phyloP scores from a whole-genome alignment of 1,140 invertebrate species.

The Anastrepha obliqua region DNA sequence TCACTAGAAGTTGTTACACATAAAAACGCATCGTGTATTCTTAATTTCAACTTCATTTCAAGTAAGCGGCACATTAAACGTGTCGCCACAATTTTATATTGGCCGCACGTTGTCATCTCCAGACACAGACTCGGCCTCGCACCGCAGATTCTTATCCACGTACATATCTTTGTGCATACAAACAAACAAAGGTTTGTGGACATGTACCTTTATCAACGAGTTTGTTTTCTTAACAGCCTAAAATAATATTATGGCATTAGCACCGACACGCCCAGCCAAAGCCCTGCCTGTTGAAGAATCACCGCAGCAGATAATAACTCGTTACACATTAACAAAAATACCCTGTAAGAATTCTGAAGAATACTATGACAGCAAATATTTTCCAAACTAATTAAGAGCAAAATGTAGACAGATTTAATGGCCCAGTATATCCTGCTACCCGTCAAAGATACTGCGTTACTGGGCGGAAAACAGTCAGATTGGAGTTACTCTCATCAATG shows the following conservation, averaged over 20 bases:
- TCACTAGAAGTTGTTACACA: constrained; percentile 56
- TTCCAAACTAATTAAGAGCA: too few species aligned
- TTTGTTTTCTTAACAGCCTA: background rate
- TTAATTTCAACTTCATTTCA: constrained; percentile 26
- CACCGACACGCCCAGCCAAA: background rate
- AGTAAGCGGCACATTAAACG: constrained; percentile 42
- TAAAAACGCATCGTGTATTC: constrained; percentile 57
- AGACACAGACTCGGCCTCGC: background rate
- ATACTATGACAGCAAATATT: too few species aligned
- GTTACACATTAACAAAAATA: too few species aligned
- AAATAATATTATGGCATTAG: background rate
- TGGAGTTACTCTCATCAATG: too few species aligned
- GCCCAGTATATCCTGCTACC: too few species aligned
- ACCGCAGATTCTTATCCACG: constrained; percentile 8
- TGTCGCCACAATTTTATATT: constrained; percentile 1
- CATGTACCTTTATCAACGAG: background rate
- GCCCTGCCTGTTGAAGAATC: background rate
- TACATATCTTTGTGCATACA: background rate
- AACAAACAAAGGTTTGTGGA: background rate
- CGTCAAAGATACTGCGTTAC: too few species aligned
- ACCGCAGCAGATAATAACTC: too few species aligned
- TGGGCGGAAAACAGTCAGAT: too few species aligned
- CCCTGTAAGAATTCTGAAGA: too few species aligned
- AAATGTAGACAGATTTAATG: too few species aligned
- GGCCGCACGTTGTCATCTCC: constrained; percentile 2